Percentiles rank a stretch among this genome's conserved stretches.
phyloP scores from a whole-genome alignment of 2,888 invertebrate genomes.

The Netelia melanura region DNA sequence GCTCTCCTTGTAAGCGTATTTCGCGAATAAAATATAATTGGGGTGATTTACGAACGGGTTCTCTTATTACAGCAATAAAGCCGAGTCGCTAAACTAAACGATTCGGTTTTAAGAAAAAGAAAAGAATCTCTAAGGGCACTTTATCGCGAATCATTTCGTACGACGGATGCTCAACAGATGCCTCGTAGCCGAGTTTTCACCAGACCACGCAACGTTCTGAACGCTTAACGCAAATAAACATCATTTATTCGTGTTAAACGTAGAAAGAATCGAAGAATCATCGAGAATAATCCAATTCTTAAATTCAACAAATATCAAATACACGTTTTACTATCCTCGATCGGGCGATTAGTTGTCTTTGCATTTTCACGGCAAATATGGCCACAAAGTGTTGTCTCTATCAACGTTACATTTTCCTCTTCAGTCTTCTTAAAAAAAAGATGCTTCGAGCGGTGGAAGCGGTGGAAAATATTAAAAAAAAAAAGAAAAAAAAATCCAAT shows the following conservation, averaged over 20 bases:
- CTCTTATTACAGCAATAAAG: not conserved
- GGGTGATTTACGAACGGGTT: not conserved
- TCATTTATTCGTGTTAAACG: constrained; percentile 69
- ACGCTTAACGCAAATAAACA: constrained; percentile 70
- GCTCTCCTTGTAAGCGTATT: not conserved
- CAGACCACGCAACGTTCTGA: not conserved
- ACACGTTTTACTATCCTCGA: constrained; percentile 41
- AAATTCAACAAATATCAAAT: constrained; percentile 29
- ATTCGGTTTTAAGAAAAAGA: not conserved
- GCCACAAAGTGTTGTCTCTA: constrained; percentile 54
- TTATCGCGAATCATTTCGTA: constrained; percentile 4
- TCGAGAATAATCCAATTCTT: constrained; percentile 16
- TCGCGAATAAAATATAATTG: constrained; percentile 8
- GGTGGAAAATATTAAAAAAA: constrained; percentile 12
- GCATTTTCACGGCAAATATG: constrained; percentile 59
- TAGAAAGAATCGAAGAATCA: constrained; percentile 38
- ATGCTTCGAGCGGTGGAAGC: constrained; percentile 39
- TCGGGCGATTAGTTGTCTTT: constrained; percentile 41
- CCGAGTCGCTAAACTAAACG: too few species aligned
- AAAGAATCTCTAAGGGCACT: constrained; percentile 8
- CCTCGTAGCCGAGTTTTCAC: too few species aligned
- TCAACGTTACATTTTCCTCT: constrained; percentile 51
- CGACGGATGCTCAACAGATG: too few species aligned
- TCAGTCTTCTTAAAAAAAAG: constrained; percentile 46
- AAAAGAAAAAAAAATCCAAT: constrained; percentile 23